A percentile compares a stretch with the other conserved stretches of the same genome.
Conservation (phyloP, 1,140 invertebrate species). For the Solenopsis fugax region DNA sequence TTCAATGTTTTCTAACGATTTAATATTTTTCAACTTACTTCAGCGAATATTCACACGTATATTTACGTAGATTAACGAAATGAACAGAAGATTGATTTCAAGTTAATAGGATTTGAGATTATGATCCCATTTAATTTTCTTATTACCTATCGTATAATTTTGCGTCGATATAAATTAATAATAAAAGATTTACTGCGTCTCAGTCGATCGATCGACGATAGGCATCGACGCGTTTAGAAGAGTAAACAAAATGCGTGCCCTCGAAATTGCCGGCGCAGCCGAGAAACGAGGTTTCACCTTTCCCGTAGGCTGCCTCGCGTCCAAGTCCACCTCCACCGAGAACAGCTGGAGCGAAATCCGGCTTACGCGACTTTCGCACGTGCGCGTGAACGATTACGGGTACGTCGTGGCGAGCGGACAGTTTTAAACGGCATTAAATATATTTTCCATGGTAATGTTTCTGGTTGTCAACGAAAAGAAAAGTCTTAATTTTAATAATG, state of each 20-base stretch:
- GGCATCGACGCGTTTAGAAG: not conserved
- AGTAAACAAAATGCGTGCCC: slow-evolving; percentile 56
- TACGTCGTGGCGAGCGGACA: slow-evolving; percentile 32
- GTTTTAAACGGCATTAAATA: slow-evolving; percentile 40
- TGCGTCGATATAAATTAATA: not conserved
- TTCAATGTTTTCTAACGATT: not conserved
- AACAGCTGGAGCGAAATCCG: slow-evolving; percentile 52
- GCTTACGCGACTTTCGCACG: slow-evolving; percentile 68
- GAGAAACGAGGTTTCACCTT: slow-evolving; percentile 69
- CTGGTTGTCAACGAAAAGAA: not conserved
- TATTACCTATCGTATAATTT: not conserved
- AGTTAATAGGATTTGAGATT: not conserved
- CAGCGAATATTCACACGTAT: not conserved
- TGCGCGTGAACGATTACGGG: slow-evolving; percentile 55
- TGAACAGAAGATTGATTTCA: slow-evolving; percentile 4
- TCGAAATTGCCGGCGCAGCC: slow-evolving; percentile 50
- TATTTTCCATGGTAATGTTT: not conserved
- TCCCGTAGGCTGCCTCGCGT: slow-evolving; percentile 22
- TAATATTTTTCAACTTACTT: slow-evolving; percentile 9
- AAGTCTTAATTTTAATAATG: slow-evolving; percentile 24
- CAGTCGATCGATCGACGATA: not conserved
- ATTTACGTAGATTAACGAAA: slow-evolving; percentile 7
- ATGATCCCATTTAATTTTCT: not conserved
- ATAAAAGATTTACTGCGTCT: not conserved
- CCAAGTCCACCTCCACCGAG: slow-evolving; percentile 29